These are phyloP conservation scores for Gobiocypris rarus DNA, from an alignment of 2,113 vertebrate genomes.

Conservation along the genomic window DNA sequence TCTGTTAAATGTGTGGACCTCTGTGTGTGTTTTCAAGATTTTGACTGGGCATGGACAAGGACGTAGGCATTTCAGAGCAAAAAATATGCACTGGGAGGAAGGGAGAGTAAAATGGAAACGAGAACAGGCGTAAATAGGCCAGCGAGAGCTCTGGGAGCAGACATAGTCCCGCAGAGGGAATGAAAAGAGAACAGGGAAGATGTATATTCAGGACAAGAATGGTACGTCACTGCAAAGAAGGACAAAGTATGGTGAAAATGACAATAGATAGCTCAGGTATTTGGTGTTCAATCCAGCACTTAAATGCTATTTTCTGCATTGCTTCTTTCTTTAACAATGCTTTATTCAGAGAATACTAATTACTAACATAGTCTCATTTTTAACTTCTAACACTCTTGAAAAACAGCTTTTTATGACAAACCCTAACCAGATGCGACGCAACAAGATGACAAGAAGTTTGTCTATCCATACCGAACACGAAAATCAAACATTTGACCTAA, in stretches of 20 bases:
- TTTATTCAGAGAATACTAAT: constrained; percentile 1
- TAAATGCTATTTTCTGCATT: not conserved
- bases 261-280: not conserved
- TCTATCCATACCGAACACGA: not conserved
- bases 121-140: constrained; percentile 67
- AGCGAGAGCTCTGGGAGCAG: constrained; percentile 60
- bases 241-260: not conserved
- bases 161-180: constrained; percentile 47
- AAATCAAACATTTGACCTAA: not conserved
- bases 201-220: constrained; percentile 66
- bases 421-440: not conserved
- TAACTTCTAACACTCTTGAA: not conserved
- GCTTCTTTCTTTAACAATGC: not conserved
- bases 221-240: not conserved
- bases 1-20: constrained; percentile 49
- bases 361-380: not conserved
- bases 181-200: constrained; percentile 54
- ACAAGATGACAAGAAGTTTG: not conserved
- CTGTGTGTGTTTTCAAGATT: constrained; percentile 10
- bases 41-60: constrained; percentile 16
- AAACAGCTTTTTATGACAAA: not conserved
- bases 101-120: constrained; percentile 62
- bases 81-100: constrained; percentile 1
- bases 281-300: not conserved
- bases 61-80: not conserved